Evolutionary conservation across 2,888 invertebrate genomes (phyloP).

Genomic region (Epinotia demarniana): DNA sequence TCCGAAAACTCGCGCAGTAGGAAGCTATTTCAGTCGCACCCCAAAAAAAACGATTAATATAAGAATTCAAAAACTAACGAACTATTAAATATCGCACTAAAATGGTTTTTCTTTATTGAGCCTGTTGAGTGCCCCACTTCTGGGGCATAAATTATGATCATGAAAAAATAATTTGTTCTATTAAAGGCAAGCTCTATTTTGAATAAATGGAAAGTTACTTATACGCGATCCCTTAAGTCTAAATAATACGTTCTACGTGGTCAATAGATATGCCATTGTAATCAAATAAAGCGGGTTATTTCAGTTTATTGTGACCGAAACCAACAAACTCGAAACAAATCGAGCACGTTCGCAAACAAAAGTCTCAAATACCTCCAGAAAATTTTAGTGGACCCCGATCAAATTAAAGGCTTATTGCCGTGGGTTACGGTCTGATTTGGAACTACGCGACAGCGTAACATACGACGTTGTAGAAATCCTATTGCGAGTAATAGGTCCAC

Average conservation of each 20-base stretch:
- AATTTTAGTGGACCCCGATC: not conserved
- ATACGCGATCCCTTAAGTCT: too few relatives aligned
- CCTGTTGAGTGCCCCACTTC: too few relatives aligned
- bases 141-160: too few relatives aligned
- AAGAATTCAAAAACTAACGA: too few relatives aligned
- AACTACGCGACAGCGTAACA: not conserved
- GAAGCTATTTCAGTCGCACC: not conserved
- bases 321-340: conserved; percentile 10
- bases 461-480: not conserved
- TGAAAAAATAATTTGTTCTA: too few relatives aligned
- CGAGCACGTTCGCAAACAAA: conserved; percentile 22
- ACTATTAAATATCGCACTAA: too few relatives aligned
- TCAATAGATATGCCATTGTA: too few relatives aligned
- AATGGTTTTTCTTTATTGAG: too few relatives aligned
- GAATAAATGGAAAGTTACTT: too few relatives aligned
- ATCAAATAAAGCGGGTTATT: not conserved
- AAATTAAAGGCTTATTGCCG: not conserved
- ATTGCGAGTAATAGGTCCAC: not conserved
- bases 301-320: not conserved
- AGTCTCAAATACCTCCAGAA: not conserved
- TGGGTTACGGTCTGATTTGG: not conserved
- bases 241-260: too few relatives aligned
- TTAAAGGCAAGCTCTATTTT: too few relatives aligned
- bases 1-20: not conserved
- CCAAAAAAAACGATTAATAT: too few relatives aligned